Evolutionary conservation across 92 coral and sea anemone genomes (phyloP), one percentile per base, ranked within the genome.

Genomic region (Epizoanthus stellaris): DNA sequence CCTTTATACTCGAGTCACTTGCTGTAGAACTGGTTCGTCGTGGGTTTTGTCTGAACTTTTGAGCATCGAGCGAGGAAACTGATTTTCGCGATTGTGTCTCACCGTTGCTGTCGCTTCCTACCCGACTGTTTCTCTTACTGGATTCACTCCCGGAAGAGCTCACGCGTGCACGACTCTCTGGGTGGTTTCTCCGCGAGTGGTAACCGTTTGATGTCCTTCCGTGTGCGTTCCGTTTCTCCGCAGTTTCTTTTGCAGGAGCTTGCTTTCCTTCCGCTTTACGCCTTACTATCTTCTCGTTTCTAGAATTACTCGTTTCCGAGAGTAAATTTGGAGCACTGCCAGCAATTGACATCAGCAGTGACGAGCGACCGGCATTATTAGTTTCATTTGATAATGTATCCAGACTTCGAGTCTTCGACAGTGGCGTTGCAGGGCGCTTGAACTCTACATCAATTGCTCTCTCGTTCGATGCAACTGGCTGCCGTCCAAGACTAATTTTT

Each of bases 361-460:
- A 45, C 11, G 82, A 14, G 6, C n/a, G 17, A 6, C 42, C 23
- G 36, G 19, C 20, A 19, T 12, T 60, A 16, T 70, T 60, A n/a
- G 23, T 79, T 64, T 63, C 56, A 3, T 40, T 17, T 10, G 72
- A 63, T 3, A 79, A 42, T 30, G 59, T 40, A 53, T 79, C 72
- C 61, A 79, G 23, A 79, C 83, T 79, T 56, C 65, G 83, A 21
- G 83, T 70, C 73, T 79, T 79, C 3, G 83, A 79, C 15, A 79
- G 60, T 21, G 83, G 83, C 10, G 72, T 21, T 4, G 61, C 47
- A 2, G 83, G 83, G 15, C 83, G 83, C 7, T 79, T 79, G 83
- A 79, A 79, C n/a, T 79, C 83, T 14, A 79, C 83, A 20, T 79
- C 83, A 42, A 79, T 79, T n/a, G 83, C 83, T 64, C 83, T 79